Base-by-base conservation (phyloP, 2,888 invertebrate genomes). In the Fabriciana adippe region DNA sequence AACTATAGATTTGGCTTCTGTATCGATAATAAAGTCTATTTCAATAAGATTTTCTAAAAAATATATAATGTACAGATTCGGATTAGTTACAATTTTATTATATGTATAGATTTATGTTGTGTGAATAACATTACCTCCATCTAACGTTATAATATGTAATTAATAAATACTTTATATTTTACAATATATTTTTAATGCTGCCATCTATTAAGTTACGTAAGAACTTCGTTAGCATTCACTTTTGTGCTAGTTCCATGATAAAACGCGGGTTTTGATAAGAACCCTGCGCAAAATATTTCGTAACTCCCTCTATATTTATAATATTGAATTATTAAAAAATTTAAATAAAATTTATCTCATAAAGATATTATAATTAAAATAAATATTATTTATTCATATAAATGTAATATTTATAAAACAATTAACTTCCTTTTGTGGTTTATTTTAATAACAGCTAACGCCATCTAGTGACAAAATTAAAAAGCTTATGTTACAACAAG, bases 171-270 rank as follows among this genome's bases (percentile, higher is more conserved):
- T 55, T n/a, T 35, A n/a, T 21, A 31, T 55, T 35, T 15, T 13
- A 51, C 11, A 47, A 16, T 47, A n/a, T 48, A n/a, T 18, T n/a
- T 16, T 16, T 15, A 16, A n/a, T 8, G 59, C 16, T 59, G 65
- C 65, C 59, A 59, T 48, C 65, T 65, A 54, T 51, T 31, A 16
- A 15, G 3, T n/a, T 13, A 16, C 6, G 2, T 3, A n/a, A 15
- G 54, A 54, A 65, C 53, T 31, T 15, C 31, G 16, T 47, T 14
- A n/a, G 41, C 14, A 4, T 26, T n/a, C 0, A 1, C 14, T 4
- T 48, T 50, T 50, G 0, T 31, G 1, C 2, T 54, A 41, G 65
- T 59, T 53, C 21, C 8, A 13, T 45, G n/a, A 3, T 5, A 6
- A 21, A 11, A 15, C 50, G 18, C 11, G 8, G 3, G n/a, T 6